Base-by-base conservation (phyloP, 2,113 vertebrate species). In the Rhadina sibilatrix region DNA sequence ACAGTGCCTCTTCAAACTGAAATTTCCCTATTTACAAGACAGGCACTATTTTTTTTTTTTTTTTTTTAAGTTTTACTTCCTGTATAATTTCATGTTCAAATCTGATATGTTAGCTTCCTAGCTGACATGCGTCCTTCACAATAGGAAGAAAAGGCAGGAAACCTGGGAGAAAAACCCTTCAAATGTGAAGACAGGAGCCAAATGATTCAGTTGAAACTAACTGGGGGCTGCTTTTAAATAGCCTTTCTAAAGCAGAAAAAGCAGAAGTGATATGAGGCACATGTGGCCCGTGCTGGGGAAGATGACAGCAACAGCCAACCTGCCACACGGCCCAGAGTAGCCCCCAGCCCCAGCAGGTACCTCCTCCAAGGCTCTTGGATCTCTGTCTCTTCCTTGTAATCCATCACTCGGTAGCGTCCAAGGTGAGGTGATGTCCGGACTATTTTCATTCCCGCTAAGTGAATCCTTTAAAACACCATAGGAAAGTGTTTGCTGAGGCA, bases 401-500 rank as follows among this genome's bases (percentile, higher is more conserved):
- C 76, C 86, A 97, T 96, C 90, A 95, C 96, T 92, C 92, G 97
- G 90, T 98, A 98, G 79, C 90, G 97, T 25, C 98, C 98, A 11
- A 98, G 71, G 9, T 71, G 63, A 31, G 94, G 46, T 6, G 97
- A 68, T 6, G 96, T 95, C 75, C 90, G 93, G 21, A 94, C 64
- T 78, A 97, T 97, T 81, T 96, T 98, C 97, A 98, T 94, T 78
- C 97, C 97, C 42, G 97, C 95, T 53, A 98, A 94, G 9, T 33
- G 84, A 77, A 98, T 96, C 93, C 98, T 98, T 89, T 61, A 84
- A 94, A 93, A 87, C 20, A 85, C 74, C 64, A 61, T 7, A 68
- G 3, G 52, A 17, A 42, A 42, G 16, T 7, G 3, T 72, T 50
- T 79, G 40, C 31, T 87, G 46, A 72, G 56, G 46, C 31, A 60